Evolutionary conservation across 2,797 vertebrate genomes (phyloP), one percentile per base, ranked within the genome.

Genomic region (Mormyrops boulengeri): DNA sequence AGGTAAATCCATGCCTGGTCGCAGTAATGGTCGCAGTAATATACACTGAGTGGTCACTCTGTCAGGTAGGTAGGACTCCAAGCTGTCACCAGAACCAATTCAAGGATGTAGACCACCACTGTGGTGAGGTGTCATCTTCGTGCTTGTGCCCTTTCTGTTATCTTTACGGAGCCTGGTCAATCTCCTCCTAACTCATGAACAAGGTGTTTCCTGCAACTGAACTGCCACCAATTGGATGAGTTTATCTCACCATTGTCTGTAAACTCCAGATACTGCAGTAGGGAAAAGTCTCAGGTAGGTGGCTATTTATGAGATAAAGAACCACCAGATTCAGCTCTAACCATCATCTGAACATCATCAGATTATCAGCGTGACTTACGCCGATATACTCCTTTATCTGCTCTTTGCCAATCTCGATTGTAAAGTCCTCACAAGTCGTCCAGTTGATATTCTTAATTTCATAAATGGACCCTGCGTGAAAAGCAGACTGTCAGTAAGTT

Each of bases 331-430:
- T 17, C 34, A 6, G 69, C 30, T 77, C 14, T 30, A 77, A 77
- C 12, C 41, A 8, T 44, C 19, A 73, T 47, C 4, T 84, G n/a
- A 84, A 47, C 77, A 49, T 66, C 19, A 4, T 30, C 26, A 57
- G 6, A 14, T 57, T 9, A 55, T 55, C 26, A 55, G 11, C 30
- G 41, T 34, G 19, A 94, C 95, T 96, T 94, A 97, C 96, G 66
- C 90, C 90, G 77, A 99, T 92, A 0, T 95, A 96, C 7, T 96
- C 91, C 34, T 93, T 92, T 14, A 99, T 97, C 92, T 97, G 96
- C 73, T 82, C 57, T 34, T 14, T 91, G 1, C 97, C 97, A 17
- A 88, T 90, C 47, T 96, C 94, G 2, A 93, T 88, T 0, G 96
- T 96, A 88, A 98, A 98, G 90, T 97, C 94, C 87, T 95, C 89